A percentile compares a stretch with the other conserved stretches of the same genome.
Conservation (phyloP, 2,113 vertebrate species). For the Zapornia atra region DNA sequence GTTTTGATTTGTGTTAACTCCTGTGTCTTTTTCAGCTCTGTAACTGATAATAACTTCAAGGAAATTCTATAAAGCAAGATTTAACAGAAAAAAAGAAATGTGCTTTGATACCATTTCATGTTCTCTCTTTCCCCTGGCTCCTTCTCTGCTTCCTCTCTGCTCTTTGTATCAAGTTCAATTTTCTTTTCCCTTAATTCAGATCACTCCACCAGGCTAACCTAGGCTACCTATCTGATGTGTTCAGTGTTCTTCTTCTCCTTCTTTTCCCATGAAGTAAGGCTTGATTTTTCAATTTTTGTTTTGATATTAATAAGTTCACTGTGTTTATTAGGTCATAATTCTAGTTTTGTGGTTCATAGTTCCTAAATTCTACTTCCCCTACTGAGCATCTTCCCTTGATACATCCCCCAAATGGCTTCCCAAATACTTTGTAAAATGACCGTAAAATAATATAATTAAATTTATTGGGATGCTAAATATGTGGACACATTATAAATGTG, state of each 20-base stretch:
- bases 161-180: background rate
- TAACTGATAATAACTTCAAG: background rate
- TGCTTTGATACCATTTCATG: background rate
- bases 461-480: background rate
- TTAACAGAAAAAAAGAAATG: background rate
- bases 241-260: background rate
- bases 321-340: background rate
- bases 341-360: background rate
- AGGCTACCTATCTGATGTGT: background rate
- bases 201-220: background rate
- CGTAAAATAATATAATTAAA: background rate
- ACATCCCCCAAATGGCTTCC: background rate
- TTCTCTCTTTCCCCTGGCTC: background rate
- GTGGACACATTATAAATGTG: background rate
- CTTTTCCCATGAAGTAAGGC: background rate
- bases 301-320: background rate
- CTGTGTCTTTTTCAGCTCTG: background rate
- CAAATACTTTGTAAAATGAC: background rate
- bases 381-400: background rate
- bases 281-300: background rate
- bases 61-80: background rate
- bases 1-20: background rate
- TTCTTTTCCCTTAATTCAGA: background rate
- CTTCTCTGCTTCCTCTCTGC: background rate
- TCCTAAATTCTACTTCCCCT: background rate